Base-by-base conservation (phyloP, 2,888 invertebrate genomes). In the Spodoptera littoralis region DNA sequence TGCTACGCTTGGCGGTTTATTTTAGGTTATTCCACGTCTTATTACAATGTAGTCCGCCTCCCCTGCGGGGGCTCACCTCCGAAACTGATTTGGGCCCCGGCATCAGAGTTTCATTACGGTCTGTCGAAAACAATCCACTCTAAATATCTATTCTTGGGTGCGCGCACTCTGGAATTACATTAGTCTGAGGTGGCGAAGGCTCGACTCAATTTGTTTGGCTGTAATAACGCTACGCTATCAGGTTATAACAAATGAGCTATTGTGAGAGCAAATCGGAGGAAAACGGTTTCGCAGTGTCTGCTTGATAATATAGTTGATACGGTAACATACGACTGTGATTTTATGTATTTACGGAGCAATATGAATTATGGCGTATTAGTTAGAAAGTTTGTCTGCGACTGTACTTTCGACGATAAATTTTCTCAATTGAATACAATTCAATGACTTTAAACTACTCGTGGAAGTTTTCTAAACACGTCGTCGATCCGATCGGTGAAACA, bases 111-210 rank as follows among this genome's bases (percentile, higher is more conserved):
- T 94, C 94, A 94, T 94, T 94, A 94, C 93, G 94, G 93, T 94
- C 94, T 94, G 94, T 94, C 94, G 94, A 94, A 94, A 94, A 94
- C 94, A 94, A 94, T 94, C 94, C 94, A 94, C 91, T 94, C 94
- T 94, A 94, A 94, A 94, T 93, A 94, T 94, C 94, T 94, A 92
- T 94, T 94, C 94, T 94, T 94, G 92, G 92, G 92, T 87, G 92
- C 90, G 90, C 91, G 90, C 93, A 90, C 91, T 91, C 87, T 89
- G 92, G 88, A 93, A 94, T 94, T 94, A 93, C 93, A 94, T 94
- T 94, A 94, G 94, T 94, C 94, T 94, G 94, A 94, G 94, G 94
- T 94, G 94, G 94, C 93, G 93, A 92, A 93, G 93, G 90, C 93
- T 93, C 93, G 92, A 93, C 93, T 94, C 94, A 93, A 94, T 94